Percentiles rank a stretch among this genome's conserved stretches.
These are phyloP conservation scores for Pogona vitticeps DNA, from an alignment of 2,113 vertebrate species.

Conservation along the genomic window DNA sequence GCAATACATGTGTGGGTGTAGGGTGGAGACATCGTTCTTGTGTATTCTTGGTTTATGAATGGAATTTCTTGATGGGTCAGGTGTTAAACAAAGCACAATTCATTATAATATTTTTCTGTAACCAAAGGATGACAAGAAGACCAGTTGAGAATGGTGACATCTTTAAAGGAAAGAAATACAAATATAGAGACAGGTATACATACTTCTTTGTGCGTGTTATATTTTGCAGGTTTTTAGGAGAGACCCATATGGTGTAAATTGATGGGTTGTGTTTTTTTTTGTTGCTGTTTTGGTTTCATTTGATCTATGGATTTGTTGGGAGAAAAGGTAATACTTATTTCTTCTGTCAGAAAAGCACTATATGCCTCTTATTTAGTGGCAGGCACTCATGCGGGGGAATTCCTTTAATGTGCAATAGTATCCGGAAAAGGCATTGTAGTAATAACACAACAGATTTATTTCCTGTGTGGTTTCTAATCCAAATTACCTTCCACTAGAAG, in stretches of 20 bases:
- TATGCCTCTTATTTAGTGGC: conserved; percentile 60
- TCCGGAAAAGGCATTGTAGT: neutral
- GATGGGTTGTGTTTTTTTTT: too few species aligned
- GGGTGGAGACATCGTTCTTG: neutral
- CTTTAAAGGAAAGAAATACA: neutral
- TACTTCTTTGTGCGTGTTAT: neutral
- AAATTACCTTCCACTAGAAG: neutral
- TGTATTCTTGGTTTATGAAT: neutral
- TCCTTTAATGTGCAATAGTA: neutral
- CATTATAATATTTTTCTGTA: neutral
- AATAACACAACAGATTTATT: neutral
- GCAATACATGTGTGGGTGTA: neutral
- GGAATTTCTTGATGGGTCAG: neutral
- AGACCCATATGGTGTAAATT: too few species aligned
- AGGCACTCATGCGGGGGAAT: conserved; percentile 41
- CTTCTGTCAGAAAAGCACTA: conserved; percentile 39
- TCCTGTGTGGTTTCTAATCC: neutral
- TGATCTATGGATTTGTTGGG: neutral
- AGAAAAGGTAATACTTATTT: neutral
- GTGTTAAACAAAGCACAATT: neutral
- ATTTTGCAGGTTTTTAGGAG: too few species aligned
- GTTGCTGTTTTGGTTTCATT: too few species aligned
- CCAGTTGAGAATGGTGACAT: neutral
- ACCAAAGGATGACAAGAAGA: neutral
- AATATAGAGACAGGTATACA: neutral